These are phyloP conservation scores for Dicrostonyx torquatus DNA, from an alignment of 2,797 vertebrate species.

Conservation along the genomic window DNA sequence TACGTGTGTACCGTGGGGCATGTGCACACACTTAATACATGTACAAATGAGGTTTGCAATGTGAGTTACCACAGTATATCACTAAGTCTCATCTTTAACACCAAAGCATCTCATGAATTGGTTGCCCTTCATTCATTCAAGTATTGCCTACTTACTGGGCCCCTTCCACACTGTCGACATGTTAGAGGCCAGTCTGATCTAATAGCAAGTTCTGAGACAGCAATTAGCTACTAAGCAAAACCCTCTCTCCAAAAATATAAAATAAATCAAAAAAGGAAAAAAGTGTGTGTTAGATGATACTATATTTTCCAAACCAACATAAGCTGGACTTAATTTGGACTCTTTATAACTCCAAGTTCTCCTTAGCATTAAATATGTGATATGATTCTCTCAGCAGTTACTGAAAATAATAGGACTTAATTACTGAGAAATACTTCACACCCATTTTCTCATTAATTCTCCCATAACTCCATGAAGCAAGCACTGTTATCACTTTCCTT, in stretches of 20 bases:
- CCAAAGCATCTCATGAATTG: not conserved
- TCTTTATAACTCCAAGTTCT: constrained; percentile 32
- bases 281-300: not conserved
- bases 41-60: not conserved
- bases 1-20: too few relatives aligned
- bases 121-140: not conserved
- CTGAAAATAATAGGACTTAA: constrained; percentile 57
- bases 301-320: not conserved
- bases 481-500: constrained; percentile 26
- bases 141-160: not conserved
- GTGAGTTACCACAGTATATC: not conserved
- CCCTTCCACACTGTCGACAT: not conserved
- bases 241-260: not conserved
- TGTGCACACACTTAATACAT: not conserved
- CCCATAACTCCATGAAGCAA: constrained; percentile 34
- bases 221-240: not conserved
- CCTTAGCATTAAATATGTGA: constrained; percentile 32
- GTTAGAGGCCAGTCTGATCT: not conserved
- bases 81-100: not conserved
- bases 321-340: constrained; percentile 20
- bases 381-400: constrained; percentile 56
- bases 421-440: constrained; percentile 48
- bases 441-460: constrained; percentile 60
- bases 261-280: not conserved
- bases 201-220: too few relatives aligned